Conservation (phyloP, 2,888 invertebrate species). For the Pelosia muscerda region DNA sequence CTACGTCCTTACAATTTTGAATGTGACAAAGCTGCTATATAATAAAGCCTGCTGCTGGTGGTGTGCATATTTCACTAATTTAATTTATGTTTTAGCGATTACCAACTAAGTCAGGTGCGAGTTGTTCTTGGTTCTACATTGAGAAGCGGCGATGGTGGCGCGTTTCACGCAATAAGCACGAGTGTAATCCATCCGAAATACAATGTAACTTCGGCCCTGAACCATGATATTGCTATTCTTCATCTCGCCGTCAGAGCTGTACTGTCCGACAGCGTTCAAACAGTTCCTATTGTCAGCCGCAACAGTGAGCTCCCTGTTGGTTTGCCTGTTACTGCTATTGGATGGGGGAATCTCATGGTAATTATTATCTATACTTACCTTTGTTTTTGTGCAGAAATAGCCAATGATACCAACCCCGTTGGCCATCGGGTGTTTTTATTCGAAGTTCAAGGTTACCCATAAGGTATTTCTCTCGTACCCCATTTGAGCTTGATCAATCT, state of each 20-base stretch:
- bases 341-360: conserved; percentile 65
- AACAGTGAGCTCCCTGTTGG: conserved; percentile 51
- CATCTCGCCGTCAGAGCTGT: conserved; percentile 47
- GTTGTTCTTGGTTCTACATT: background rate
- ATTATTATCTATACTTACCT: conserved; percentile 11
- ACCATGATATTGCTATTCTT: conserved; percentile 66
- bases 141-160: background rate
- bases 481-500: too few relatives aligned
- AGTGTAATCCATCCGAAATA: conserved; percentile 51
- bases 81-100: background rate
- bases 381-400: too few relatives aligned
- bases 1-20: too few relatives aligned
- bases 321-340: conserved; percentile 49
- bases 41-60: too few relatives aligned
- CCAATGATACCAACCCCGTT: too few relatives aligned
- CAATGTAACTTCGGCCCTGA: conserved; percentile 31
- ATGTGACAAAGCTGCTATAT: too few relatives aligned
- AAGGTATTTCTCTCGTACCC: too few relatives aligned
- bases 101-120: background rate
- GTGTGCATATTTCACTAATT: background rate
- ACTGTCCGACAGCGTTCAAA: conserved; percentile 35
- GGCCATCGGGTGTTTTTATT: background rate
- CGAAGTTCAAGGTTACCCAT: too few relatives aligned
- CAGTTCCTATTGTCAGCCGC: conserved; percentile 56
- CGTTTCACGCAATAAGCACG: background rate